Base-by-base conservation (phyloP, 2,888 invertebrate genomes). In the Drosophila robusta region DNA sequence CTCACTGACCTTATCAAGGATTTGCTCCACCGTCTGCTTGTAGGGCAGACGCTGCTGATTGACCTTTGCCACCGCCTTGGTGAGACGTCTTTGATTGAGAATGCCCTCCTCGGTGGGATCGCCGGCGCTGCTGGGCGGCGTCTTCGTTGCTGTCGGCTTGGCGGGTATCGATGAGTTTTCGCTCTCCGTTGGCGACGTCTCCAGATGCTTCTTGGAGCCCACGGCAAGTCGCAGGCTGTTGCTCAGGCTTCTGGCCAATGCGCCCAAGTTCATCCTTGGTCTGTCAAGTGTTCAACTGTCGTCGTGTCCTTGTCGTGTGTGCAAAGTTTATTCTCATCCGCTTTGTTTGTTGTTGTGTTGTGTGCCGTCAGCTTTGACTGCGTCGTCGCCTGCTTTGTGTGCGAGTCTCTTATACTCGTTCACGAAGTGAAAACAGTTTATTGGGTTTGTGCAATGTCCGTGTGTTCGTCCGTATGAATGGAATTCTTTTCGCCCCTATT, bases 1-100 rank as follows among this genome's bases (percentile, higher is more conserved):
- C 47, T 91, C 90, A 36, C 74, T 75, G 24, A 91, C 78, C 47
- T 90, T 89, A 7, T 77, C 64, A 3, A 89, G 65, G 14, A 91
- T 86, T 14, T 75, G 70, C 18, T 89, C 75, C 8, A 88, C 67
- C 5, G 80, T 78, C 32, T 65, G 58, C 32, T 86, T 79, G 11
- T 73, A 80, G 8, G 78, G 67, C 44, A 58, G 71, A 3, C 56
- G 71, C 3, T 29, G 41, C 2, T 54, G 51, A 9, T 32, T 38
- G 39, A 81, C 51, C 18, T 63, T 41, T 4, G 36, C 57, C 4
- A 57, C 57, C 3, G 68, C 49, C 14, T 57, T 26, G 0, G 44
- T 45, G 44, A 65, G 69, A 4, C 45, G 58, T 12, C 4, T 14
- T 8, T 36, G 39, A 12, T 22, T 39, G 8, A 8, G 36, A 1